Evolutionary conservation across 2,888 invertebrate genomes (phyloP).

Genomic region (Stratiomys singularior): DNA sequence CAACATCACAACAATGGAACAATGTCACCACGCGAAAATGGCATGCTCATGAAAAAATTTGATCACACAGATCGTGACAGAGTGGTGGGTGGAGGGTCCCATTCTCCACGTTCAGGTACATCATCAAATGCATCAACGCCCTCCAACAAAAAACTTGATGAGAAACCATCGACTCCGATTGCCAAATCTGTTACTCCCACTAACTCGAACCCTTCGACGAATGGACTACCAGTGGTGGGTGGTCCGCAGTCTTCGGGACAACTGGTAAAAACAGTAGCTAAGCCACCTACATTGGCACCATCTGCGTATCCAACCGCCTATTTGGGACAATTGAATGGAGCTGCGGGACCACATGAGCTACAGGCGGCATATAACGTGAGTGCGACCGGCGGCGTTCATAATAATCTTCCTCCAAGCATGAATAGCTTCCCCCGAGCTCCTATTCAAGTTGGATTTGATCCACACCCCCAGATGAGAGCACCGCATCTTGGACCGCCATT

Average conservation of each 20-base stretch:
- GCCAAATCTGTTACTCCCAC: conserved; percentile 92
- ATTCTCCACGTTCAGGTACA: conserved; percentile 75
- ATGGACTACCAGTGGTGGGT: conserved; percentile 66
- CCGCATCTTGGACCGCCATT: conserved; percentile 60
- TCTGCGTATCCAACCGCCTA: conserved; percentile 71
- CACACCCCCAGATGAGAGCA: conserved; percentile 75
- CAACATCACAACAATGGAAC: conserved; percentile 65
- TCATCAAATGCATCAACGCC: conserved; percentile 92
- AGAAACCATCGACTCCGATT: conserved; percentile 90
- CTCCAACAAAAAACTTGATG: conserved; percentile 86
- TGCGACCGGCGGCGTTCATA: conserved; percentile 69
- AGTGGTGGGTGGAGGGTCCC: conserved; percentile 61
- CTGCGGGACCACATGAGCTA: conserved; percentile 71
- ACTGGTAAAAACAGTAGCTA: conserved; percentile 54
- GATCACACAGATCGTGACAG: conserved; percentile 55
- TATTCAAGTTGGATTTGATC: conserved; percentile 74
- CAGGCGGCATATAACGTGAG: conserved; percentile 67
- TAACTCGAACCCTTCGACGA: conserved; percentile 68
- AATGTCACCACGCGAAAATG: conserved; percentile 89
- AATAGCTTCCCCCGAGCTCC: conserved; percentile 75
- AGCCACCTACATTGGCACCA: conserved; percentile 55
- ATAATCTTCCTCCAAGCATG: conserved; percentile 72
- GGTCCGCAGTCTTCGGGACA: conserved; percentile 44
- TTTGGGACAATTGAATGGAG: conserved; percentile 68
- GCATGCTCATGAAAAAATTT: conserved; percentile 68